These are phyloP conservation scores for Callyntrura guangdongensis DNA, from an alignment of 2,888 invertebrate species.

Conservation along the genomic window DNA sequence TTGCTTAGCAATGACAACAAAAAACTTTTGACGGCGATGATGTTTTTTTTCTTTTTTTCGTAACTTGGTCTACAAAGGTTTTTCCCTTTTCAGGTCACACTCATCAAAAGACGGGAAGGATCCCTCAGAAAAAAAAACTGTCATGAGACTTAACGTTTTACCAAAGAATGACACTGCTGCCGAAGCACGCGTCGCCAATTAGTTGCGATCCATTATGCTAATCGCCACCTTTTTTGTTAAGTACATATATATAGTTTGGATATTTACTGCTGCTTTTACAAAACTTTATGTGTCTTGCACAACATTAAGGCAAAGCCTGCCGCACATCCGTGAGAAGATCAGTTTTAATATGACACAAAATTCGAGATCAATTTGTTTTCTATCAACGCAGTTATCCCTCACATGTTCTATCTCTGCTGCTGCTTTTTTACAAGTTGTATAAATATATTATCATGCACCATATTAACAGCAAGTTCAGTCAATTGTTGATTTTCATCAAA, in stretches of 20 bases:
- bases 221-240: conserved; percentile 83
- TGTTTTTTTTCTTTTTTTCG: conserved; percentile 8
- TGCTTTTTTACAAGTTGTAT: not conserved
- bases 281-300: not conserved
- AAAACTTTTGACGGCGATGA: conserved; percentile 30
- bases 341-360: conserved; percentile 39
- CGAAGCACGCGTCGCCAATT: conserved; percentile 84
- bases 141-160: conserved; percentile 62
- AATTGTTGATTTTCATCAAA: conserved; percentile 26
- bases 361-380: conserved; percentile 63
- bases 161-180: conserved; percentile 49
- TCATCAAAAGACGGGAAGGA: conserved; percentile 42
- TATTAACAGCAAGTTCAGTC: not conserved
- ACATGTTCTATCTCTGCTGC: not conserved
- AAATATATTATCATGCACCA: too few species aligned
- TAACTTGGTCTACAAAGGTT: conserved; percentile 28
- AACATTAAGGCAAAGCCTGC: conserved; percentile 36
- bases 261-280: conserved; percentile 16
- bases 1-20: conserved; percentile 25
- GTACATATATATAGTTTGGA: not conserved
- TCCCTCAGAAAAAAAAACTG: conserved; percentile 61
- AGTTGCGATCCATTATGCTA: conserved; percentile 85
- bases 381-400: not conserved
- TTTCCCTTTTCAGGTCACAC: conserved; percentile 54
- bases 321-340: conserved; percentile 47